These are phyloP conservation scores for Ramphastos sulfuratus DNA, from an alignment of 2,113 vertebrate genomes.

Conservation along the genomic window DNA sequence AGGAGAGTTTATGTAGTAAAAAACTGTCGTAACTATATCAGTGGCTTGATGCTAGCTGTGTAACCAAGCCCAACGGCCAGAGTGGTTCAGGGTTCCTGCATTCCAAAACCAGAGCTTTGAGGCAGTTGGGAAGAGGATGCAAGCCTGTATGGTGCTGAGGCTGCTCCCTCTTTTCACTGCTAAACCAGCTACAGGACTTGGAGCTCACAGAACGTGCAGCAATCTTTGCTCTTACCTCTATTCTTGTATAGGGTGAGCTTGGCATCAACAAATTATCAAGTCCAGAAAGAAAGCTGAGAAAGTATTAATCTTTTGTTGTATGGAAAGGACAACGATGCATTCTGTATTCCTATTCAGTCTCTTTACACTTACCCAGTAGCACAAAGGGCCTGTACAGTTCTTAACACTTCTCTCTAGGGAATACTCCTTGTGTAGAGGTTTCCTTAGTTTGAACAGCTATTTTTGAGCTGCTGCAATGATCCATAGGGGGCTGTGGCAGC, in stretches of 20 bases:
- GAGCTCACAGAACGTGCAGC: background rate
- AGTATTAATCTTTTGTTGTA: background rate
- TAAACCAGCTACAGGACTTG: background rate
- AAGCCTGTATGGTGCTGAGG: background rate
- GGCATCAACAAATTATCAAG: background rate
- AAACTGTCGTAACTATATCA: background rate
- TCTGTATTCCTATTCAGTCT: background rate
- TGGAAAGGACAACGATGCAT: background rate
- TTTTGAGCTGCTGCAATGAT: constrained; percentile 33
- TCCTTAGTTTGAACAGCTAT: constrained; percentile 28
- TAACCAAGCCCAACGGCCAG: background rate
- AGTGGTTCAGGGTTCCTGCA: background rate
- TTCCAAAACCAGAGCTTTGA: background rate
- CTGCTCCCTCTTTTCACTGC: background rate
- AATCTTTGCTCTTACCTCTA: background rate
- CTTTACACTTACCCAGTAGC: background rate
- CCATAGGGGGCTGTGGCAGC: constrained; percentile 31
- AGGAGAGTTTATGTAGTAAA: background rate
- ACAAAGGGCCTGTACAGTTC: background rate
- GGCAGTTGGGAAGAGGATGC: background rate
- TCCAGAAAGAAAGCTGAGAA: constrained; percentile 9
- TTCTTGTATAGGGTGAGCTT: background rate
- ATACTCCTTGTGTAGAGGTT: constrained; percentile 14
- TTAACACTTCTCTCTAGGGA: background rate
- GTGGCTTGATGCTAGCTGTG: background rate